A percentile compares a stretch with the other conserved stretches of the same genome.
These are phyloP conservation scores for Acrocephalus kingi DNA, from an alignment of 2,113 vertebrate genomes.

Conservation along the genomic window DNA sequence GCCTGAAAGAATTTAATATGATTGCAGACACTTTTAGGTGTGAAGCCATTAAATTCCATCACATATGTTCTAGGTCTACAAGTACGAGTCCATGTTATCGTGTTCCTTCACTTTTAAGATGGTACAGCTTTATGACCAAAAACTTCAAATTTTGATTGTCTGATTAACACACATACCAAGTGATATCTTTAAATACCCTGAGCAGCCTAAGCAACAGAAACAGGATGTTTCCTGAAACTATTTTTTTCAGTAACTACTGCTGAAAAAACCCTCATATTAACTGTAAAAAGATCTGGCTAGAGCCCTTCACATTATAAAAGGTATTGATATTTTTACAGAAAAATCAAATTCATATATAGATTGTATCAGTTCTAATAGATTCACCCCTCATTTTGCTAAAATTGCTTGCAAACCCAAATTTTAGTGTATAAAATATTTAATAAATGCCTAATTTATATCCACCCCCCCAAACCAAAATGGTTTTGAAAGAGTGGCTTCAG, in stretches of 20 bases:
- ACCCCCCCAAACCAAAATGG: accelerated
- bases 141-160: not conserved
- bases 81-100: accelerated
- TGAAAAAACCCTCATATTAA: not conserved
- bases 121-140: not conserved
- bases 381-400: not conserved
- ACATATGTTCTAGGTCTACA: not conserved
- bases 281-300: not conserved
- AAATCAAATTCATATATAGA: not conserved
- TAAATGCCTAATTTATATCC: not conserved
- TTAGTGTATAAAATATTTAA: not conserved
- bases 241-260: not conserved
- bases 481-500: not conserved
- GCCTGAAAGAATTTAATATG: not conserved
- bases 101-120: not conserved
- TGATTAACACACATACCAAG: not conserved
- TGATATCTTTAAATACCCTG: not conserved
- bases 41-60: not conserved
- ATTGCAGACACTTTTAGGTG: not conserved
- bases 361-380: not conserved
- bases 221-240: not conserved
- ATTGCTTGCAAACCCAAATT: not conserved
- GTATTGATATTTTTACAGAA: not conserved
- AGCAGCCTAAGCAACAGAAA: not conserved
- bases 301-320: not conserved